These are phyloP conservation scores for Euwallacea similis DNA, from an alignment of 1,140 invertebrate species.

Conservation along the genomic window DNA sequence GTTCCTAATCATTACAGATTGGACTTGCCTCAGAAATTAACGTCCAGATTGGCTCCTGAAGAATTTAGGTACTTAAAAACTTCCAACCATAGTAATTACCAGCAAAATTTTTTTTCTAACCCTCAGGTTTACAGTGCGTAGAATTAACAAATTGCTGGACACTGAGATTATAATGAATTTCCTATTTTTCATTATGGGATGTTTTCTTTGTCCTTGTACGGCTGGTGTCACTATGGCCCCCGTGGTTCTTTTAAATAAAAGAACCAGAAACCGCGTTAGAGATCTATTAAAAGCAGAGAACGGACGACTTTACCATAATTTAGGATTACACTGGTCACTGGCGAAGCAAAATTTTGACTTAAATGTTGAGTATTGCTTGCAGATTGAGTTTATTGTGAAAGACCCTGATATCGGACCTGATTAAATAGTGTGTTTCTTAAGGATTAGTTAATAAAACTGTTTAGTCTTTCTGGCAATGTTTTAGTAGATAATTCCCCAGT, in stretches of 20 bases:
- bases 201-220: constrained; percentile 32
- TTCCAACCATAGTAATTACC: background rate
- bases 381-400: constrained; percentile 28
- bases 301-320: constrained; percentile 32
- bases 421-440: background rate
- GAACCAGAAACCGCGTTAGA: constrained; percentile 30
- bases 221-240: constrained; percentile 30
- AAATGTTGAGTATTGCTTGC: constrained; percentile 38
- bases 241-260: constrained; percentile 30
- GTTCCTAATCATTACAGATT: constrained; percentile 35
- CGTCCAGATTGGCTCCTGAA: constrained; percentile 33
- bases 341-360: constrained; percentile 29
- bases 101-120: constrained; percentile 1
- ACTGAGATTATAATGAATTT: constrained; percentile 24
- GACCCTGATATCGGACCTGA: constrained; percentile 10
- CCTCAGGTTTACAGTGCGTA: constrained; percentile 30
- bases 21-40: constrained; percentile 32
- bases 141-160: constrained; percentile 31
- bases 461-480: too few species aligned
- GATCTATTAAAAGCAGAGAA: constrained; percentile 33
- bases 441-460: too few species aligned
- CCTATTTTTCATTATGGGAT: constrained; percentile 20
- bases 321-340: constrained; percentile 36
- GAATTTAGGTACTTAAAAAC: constrained; percentile 28
- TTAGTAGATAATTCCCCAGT: too few species aligned